Conservation (phyloP, 1,140 invertebrate genomes). For the Vanessa atalanta region DNA sequence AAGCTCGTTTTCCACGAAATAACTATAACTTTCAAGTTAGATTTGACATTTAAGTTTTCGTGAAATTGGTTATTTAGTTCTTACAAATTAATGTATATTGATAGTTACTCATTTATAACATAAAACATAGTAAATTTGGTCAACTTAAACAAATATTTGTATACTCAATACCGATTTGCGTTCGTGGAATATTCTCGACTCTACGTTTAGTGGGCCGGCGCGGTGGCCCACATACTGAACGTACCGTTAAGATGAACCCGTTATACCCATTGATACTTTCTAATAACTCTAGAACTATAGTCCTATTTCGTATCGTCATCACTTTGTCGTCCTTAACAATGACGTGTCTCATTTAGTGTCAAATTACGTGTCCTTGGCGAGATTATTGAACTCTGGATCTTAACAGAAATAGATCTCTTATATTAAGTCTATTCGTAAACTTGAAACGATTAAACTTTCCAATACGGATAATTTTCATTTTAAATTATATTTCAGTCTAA, state of each 20-base stretch:
- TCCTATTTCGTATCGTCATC: constrained; percentile 17
- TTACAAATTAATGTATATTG: too few species aligned
- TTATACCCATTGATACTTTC: constrained; percentile 43
- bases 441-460: not conserved
- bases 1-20: not conserved
- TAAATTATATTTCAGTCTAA: constrained; percentile 30
- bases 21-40: not conserved
- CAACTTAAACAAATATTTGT: not conserved
- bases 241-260: constrained; percentile 42
- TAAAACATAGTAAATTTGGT: not conserved
- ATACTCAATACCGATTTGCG: not conserved
- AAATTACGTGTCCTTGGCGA: constrained; percentile 60
- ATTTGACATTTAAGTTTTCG: too few species aligned
- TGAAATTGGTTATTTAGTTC: too few species aligned
- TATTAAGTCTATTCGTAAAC: not conserved
- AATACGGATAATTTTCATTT: not conserved
- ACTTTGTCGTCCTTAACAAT: constrained; percentile 40
- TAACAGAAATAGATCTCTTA: constrained; percentile 1
- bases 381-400: constrained; percentile 40
- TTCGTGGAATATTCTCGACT: constrained; percentile 65
- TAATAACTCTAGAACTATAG: constrained; percentile 9
- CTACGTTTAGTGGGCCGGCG: constrained; percentile 50
- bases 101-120: not conserved
- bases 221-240: constrained; percentile 59
- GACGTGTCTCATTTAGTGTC: constrained; percentile 59